Percentiles rank a stretch among this genome's conserved stretches.
Conservation (phyloP, 2,113 vertebrate genomes). For the Cyphomyrus discorhynchus region DNA sequence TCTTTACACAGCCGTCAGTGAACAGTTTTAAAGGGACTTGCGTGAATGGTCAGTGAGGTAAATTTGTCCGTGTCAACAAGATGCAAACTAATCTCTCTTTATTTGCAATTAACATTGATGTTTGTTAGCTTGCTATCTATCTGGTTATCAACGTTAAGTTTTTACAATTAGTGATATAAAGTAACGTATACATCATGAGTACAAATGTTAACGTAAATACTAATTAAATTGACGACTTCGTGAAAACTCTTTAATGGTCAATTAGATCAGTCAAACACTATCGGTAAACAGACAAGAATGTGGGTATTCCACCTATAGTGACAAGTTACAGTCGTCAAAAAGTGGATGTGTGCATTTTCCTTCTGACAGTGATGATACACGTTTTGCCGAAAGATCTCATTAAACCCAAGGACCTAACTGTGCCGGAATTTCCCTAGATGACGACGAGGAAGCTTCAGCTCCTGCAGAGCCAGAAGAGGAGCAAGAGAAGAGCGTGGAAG, state of each 20-base stretch:
- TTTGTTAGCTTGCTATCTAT: background rate
- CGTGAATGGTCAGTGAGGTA: background rate
- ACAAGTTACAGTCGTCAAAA: background rate
- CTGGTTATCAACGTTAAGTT: background rate
- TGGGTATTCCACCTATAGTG: background rate
- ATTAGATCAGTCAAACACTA: background rate
- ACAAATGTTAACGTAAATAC: background rate
- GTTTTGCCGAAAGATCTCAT: background rate
- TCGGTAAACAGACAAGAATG: background rate
- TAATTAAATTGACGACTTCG: background rate
- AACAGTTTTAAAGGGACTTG: background rate
- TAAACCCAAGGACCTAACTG: background rate
- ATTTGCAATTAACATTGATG: background rate
- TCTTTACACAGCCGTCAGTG: too few species aligned
- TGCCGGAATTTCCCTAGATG: slow-evolving; percentile 44
- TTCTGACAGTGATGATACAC: background rate
- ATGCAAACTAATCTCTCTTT: background rate
- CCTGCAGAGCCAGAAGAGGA: slow-evolving; percentile 60
- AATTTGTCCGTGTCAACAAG: too few species aligned
- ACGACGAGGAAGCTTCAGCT: slow-evolving; percentile 55
- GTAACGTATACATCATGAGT: background rate
- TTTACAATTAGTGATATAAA: background rate
- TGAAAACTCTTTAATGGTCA: background rate
- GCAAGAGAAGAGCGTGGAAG: slow-evolving; percentile 54
- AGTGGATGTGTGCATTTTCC: background rate